These are phyloP conservation scores for Dryadula phaetusa DNA, from an alignment of 2,888 invertebrate species.

Conservation along the genomic window DNA sequence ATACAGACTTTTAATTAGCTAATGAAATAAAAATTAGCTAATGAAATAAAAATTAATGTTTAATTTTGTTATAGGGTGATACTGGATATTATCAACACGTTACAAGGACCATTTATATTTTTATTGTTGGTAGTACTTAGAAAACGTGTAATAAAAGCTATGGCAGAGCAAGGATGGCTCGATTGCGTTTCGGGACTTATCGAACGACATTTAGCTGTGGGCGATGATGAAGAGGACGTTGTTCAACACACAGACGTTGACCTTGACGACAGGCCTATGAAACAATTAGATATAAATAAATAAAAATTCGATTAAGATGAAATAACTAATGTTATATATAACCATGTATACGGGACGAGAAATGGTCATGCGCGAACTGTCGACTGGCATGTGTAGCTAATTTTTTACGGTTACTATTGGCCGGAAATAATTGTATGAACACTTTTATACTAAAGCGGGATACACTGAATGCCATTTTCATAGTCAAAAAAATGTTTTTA, in stretches of 20 bases:
- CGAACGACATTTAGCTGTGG: constrained; percentile 62
- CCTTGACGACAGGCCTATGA: constrained; percentile 54
- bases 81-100: constrained; percentile 83
- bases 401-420: too few relatives aligned
- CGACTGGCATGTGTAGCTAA: too few relatives aligned
- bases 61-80: constrained; percentile 71
- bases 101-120: constrained; percentile 86
- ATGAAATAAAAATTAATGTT: not conserved
- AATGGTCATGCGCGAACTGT: not conserved
- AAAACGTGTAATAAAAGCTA: constrained; percentile 74
- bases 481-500: not conserved
- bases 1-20: too few relatives aligned
- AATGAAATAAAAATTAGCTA: not conserved
- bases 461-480: not conserved
- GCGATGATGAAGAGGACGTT: constrained; percentile 79
- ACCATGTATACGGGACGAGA: constrained; percentile 2
- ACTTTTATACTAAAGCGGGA: not conserved
- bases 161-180: constrained; percentile 63
- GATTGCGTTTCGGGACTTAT: constrained; percentile 60
- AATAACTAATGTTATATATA: not conserved
- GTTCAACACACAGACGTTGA: constrained; percentile 69
- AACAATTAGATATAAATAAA: not conserved
- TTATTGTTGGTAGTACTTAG: constrained; percentile 84
- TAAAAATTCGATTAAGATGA: not conserved
- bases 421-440: not conserved